These are phyloP conservation scores for Drosophila setosimentum DNA, from an alignment of 2,888 invertebrate genomes.

Conservation along the genomic window DNA sequence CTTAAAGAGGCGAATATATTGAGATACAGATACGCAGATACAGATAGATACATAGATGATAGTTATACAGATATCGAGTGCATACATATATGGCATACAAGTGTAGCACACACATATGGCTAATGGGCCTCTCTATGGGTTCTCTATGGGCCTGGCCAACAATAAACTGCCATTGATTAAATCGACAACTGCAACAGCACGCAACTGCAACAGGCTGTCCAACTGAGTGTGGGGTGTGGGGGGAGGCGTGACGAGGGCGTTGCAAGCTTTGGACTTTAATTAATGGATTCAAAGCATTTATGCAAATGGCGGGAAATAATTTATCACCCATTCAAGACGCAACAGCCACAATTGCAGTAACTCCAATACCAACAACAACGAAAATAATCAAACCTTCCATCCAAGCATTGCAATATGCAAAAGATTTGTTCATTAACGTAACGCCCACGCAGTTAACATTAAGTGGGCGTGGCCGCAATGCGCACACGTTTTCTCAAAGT, in stretches of 20 bases:
- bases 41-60: constrained; percentile 43
- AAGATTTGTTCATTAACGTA: constrained; percentile 69
- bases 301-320: constrained; percentile 84
- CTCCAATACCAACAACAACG: constrained; percentile 32
- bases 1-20: constrained; percentile 73
- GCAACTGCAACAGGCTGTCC: constrained; percentile 43
- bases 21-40: constrained; percentile 59
- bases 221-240: constrained; percentile 34
- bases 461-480: constrained; percentile 65
- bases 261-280: constrained; percentile 78
- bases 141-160: constrained; percentile 77
- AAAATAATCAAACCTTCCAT: constrained; percentile 70
- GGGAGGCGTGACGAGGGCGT: constrained; percentile 64
- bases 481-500: constrained; percentile 56
- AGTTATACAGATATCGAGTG: constrained; percentile 36
- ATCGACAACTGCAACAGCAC: constrained; percentile 64
- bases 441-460: constrained; percentile 74
- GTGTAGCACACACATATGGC: constrained; percentile 63
- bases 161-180: constrained; percentile 80
- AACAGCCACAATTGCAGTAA: constrained; percentile 45
- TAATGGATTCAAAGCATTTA: constrained; percentile 83
- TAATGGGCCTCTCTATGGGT: constrained; percentile 65
- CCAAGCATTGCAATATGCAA: constrained; percentile 67
- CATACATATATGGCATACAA: constrained; percentile 59
- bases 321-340: constrained; percentile 82